Evolutionary conservation across 2,113 vertebrate genomes (phyloP), one percentile per base, ranked within the genome.

Genomic region (Chaetodon auriga): DNA sequence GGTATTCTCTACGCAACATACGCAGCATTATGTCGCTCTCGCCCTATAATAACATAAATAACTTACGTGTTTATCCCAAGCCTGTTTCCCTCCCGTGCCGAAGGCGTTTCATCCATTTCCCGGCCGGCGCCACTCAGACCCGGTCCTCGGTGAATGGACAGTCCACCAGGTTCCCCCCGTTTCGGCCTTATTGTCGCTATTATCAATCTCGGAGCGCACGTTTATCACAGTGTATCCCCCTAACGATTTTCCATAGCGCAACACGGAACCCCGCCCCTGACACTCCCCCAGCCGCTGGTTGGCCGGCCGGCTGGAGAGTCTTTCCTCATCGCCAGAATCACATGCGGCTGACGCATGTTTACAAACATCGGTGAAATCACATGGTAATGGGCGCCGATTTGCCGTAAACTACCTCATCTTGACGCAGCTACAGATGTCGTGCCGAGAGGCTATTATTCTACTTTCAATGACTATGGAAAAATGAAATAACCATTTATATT

Each of bases 281-380:
- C 94, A 95, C 95, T 91, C 95, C 95, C 93, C 95, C 93, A 66
- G 36, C 6, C 23, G n/a, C 82, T 83, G 93, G 84, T 95, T 95
- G 95, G 95, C 4, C 77, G 12, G n/a, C 6, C 49, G 18, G n/a
- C 68, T 36, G 55, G 41, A 73, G 81, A 88, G 84, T 84, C 69
- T 84, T 74, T 87, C 75, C 90, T 91, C 93, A 78, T 89, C 87
- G 64, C 87, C 89, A 68, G 66, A 91, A 94, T 96, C 95, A 96
- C 95, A 95, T 95, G 95, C 94, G 94, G 89, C 76, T 90, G 95
- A 95, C 95, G 95, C 95, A 93, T 96, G 95, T 96, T 96, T 96
- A 96, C 95, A 96, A 96, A 96, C 95, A 96, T 95, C 95, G 90
- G 45, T 30, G 85, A 86, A 82, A 88, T 96, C 95, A 95, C 95